Base-by-base conservation (phyloP, 2,888 invertebrate species). In the Drosophila acutilabella region DNA sequence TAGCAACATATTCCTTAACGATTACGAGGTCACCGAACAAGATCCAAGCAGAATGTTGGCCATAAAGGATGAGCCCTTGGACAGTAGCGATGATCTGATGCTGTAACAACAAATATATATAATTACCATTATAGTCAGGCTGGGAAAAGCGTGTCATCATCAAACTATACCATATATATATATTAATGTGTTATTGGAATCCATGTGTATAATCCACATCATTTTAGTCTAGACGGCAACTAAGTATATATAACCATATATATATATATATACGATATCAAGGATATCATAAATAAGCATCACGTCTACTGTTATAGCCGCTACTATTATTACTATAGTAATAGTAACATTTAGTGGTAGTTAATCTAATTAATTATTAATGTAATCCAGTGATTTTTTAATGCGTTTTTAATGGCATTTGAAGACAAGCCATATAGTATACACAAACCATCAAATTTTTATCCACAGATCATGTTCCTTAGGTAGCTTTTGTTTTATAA, bases 1-100 rank as follows among this genome's bases (percentile, higher is more conserved):
- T 53, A 66, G 59, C 26, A 88, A 91, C 50, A 78, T 86, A 70
- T 90, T 89, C 68, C 67, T 75, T 18, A 90, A 89, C 58, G 80
- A 85, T 40, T 67, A 69, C 44, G 13, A 36, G 36, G 45, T 47
- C 62, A 57, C 64, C 8, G 30, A 30, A 6, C 30, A 30, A 8
- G 71, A 75, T 11, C 52, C 42, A 30, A 70, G 45, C 45, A 72
- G 52, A 42, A 23, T 68, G 42, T 54, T 74, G 50, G 70, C 42
- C 16, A 74, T 81, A 10, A 85, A 89, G 47, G 79, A 88, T 38
- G 86, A 88, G 45, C 78, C 81, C n/a, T 8, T 71, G 42, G 78
- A 80, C 48, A 60, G 65, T 52, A 60, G 65, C 54, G 83, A 86
- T 3, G 88, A 89, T 50, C 48, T 78, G 26, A 74, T 66, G 64